Conservation (phyloP, 2,797 vertebrate species). For the Streptopelia turtur region DNA sequence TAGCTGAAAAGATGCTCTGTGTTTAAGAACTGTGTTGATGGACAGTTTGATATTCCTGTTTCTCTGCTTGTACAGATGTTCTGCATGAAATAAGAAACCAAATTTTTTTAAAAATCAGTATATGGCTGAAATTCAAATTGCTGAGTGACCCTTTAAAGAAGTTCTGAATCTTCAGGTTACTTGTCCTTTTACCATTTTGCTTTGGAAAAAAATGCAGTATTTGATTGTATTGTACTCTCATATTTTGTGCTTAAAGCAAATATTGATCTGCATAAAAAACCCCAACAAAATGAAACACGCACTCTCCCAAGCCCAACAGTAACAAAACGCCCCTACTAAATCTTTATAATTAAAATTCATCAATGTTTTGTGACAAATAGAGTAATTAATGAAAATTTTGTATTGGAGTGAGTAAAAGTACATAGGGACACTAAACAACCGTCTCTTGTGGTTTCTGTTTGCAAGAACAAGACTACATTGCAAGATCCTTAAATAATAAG, state of each 20-base stretch:
- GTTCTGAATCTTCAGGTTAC: neutral
- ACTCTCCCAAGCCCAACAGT: neutral
- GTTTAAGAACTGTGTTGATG: neutral
- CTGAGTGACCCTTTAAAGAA: neutral
- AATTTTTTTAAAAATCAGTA: neutral
- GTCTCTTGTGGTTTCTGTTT: neutral
- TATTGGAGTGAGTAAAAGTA: neutral
- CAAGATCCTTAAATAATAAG: neutral
- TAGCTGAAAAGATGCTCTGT: neutral
- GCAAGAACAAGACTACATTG: neutral
- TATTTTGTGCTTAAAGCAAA: neutral
- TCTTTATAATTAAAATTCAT: neutral
- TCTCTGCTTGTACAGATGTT: neutral
- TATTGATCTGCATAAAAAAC: neutral
- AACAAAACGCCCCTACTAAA: neutral
- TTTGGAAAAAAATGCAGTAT: neutral
- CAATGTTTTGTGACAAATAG: neutral
- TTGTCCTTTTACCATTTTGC: neutral
- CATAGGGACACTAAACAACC: neutral
- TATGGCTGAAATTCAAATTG: neutral
- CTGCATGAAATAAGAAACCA: neutral
- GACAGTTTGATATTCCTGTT: neutral
- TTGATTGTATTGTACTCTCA: neutral
- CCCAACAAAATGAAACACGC: neutral
- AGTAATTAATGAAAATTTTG: neutral